Evolutionary conservation across 2,888 invertebrate species (phyloP), one percentile per base, ranked within the genome.

Genomic region (Dinocampus coccinellae): DNA sequence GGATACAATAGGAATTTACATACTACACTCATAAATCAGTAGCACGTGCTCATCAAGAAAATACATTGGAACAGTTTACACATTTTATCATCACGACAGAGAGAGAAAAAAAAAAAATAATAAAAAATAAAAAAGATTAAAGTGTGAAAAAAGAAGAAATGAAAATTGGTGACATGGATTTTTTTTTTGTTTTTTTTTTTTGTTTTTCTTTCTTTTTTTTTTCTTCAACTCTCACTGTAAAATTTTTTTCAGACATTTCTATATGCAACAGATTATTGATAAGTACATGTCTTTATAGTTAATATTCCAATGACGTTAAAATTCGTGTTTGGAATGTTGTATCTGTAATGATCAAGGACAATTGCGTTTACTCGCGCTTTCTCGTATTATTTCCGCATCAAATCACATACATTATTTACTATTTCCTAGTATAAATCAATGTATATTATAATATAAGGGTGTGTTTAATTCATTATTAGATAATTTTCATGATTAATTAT

Each of bases 351-450:
- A 75, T 80, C 82, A 85, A 85, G 85, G 85, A 79, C 85, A 72
- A 74, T 52, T 6, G 61, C 58, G 63, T 73, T 62, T 63, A 55
- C 66, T 55, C 11, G 64, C 57, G 55, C 57, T 74, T 75, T 72
- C 72, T 69, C 74, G 73, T n/a, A 76, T 81, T 82, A 82, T 84
- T 85, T 86, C 85, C 86, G 86, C 82, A 80, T 85, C 80, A 78
- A 78, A 60, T 57, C 70, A 81, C 79, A 85, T 85, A 82, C 80
- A 85, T 85, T 84, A 85, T 85, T 85, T 82, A 83, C 82, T 78
- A 85, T 85, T 85, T 84, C 83, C 83, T 83, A 80, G 84, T 82
- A 78, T 53, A 47, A 9, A 47, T n/a, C 16, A 1, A 47, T 20
- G 4, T 47, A 47, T 47, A 39, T 3, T n/a, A n/a, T n/a, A 39